Evolutionary conservation across 1,140 invertebrate genomes (phyloP).

Genomic region (Plectrocnemia conspersa): DNA sequence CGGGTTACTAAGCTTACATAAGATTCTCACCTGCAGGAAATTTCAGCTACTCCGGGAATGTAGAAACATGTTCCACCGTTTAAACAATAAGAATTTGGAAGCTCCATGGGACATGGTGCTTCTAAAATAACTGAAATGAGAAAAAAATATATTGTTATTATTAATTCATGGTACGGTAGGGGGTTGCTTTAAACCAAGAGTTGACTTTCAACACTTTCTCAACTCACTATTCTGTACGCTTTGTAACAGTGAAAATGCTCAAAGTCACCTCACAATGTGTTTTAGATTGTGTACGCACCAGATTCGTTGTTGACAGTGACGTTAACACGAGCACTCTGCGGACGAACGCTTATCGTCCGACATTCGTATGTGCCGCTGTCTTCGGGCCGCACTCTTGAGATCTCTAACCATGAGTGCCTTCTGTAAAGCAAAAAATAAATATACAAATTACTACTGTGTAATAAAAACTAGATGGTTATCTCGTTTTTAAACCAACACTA

Average conservation of each 20-base stretch:
- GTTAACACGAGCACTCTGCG: conserved; percentile 53
- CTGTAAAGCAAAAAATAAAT: conserved; percentile 50
- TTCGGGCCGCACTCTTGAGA: conserved; percentile 62
- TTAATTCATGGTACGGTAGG: no score
- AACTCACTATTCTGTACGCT: no score
- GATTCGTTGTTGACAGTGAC: conserved; percentile 55
- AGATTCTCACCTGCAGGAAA: conserved; percentile 73
- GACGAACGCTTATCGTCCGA: conserved; percentile 56
- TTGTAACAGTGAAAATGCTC: no score
- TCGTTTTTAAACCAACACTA: no score
- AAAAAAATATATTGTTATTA: no score
- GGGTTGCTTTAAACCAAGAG: no score
- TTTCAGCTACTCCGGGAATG: conserved; percentile 69
- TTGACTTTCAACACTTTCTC: no score
- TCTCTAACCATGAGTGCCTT: conserved; percentile 71
- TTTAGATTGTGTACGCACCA: no score
- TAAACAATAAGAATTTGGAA: conserved; percentile 58
- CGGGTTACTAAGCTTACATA: not conserved
- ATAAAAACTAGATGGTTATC: not conserved
- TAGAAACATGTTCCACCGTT: conserved; percentile 77
- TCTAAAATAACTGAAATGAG: conserved; percentile 56
- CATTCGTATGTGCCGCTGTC: conserved; percentile 73
- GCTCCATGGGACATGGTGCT: conserved; percentile 61
- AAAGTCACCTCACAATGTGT: no score
- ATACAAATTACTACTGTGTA: not conserved